A percentile compares a stretch with the other conserved stretches of the same genome.
Conservation (phyloP, 2,888 invertebrate genomes). For the Sabatieria punctata region DNA sequence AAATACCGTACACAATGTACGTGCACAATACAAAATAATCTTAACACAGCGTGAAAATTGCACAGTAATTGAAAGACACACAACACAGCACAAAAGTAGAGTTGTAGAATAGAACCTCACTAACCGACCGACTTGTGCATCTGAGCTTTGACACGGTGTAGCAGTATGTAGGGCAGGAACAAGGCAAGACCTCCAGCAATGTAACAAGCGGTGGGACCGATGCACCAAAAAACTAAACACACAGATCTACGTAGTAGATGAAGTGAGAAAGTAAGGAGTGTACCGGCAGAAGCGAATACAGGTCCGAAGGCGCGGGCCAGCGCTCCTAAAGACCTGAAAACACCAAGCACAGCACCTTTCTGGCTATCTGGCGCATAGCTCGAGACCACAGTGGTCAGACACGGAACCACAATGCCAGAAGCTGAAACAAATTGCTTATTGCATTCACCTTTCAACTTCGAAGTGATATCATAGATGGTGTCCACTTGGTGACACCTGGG, state of each 20-base stretch:
- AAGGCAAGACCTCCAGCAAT: slow-evolving; percentile 56
- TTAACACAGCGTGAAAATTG: no score
- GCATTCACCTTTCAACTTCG: no score
- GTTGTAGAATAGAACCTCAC: no score
- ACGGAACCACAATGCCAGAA: slow-evolving; percentile 69
- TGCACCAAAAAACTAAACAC: slow-evolving; percentile 66
- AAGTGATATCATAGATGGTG: no score
- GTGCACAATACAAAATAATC: no score
- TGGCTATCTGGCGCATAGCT: slow-evolving; percentile 53
- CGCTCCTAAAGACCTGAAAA: slow-evolving; percentile 81
- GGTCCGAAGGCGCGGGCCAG: slow-evolving; percentile 82
- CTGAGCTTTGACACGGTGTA: slow-evolving; percentile 7
- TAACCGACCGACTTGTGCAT: no score
- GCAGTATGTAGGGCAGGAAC: slow-evolving; percentile 44
- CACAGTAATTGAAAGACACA: no score
- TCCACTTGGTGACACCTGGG: no score
- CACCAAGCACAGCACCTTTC: slow-evolving; percentile 80
- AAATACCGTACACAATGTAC: no score
- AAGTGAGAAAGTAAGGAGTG: slow-evolving; percentile 12
- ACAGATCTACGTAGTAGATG: slow-evolving; percentile 11
- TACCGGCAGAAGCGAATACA: slow-evolving; percentile 63
- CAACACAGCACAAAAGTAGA: no score
- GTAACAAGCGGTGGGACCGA: slow-evolving; percentile 66
- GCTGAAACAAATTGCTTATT: slow-evolving; percentile 29
- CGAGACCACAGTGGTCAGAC: slow-evolving; percentile 79